Evolutionary conservation across 2,888 invertebrate genomes (phyloP).

Genomic region (Sphaeridia pumilis): DNA sequence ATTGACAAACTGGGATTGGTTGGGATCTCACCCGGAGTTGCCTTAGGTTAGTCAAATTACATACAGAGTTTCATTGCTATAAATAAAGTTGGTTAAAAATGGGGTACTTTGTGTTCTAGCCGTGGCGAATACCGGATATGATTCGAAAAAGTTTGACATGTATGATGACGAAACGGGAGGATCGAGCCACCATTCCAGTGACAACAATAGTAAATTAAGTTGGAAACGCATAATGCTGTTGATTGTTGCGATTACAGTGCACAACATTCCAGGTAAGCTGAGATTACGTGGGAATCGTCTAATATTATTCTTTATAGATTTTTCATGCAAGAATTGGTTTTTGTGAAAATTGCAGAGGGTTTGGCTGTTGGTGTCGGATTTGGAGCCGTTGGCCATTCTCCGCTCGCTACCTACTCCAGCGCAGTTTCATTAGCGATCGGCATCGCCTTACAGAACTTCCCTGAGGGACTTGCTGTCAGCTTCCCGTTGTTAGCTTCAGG

Average conservation of each 20-base stretch:
- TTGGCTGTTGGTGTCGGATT: conserved; percentile 96
- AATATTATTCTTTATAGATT: background rate
- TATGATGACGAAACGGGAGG: conserved; percentile 15
- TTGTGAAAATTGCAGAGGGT: conserved; percentile 57
- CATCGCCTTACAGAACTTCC: conserved; percentile 98
- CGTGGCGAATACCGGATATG: conserved; percentile 8
- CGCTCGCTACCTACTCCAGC: conserved; percentile 74
- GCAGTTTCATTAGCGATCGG: conserved; percentile 94
- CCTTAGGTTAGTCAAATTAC: conserved; percentile 18
- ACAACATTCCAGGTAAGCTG: conserved; percentile 46
- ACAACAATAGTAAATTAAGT: conserved; percentile 46
- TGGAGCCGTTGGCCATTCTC: conserved; percentile 76
- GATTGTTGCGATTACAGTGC: conserved; percentile 88
- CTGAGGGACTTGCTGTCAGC: conserved; percentile 93
- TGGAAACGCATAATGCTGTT: conserved; percentile 85
- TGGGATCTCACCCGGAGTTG: conserved; percentile 37
- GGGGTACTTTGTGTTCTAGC: conserved; percentile 4
- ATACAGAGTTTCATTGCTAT: background rate
- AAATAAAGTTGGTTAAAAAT: no score
- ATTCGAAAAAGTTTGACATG: conserved; percentile 2
- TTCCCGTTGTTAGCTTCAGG: conserved; percentile 91
- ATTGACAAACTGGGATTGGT: conserved; percentile 51
- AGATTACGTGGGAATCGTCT: no score
- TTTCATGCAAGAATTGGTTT: no score
- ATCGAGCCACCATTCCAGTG: background rate